Conservation (phyloP, 2,888 invertebrate genomes). For the Diaperis boleti region DNA sequence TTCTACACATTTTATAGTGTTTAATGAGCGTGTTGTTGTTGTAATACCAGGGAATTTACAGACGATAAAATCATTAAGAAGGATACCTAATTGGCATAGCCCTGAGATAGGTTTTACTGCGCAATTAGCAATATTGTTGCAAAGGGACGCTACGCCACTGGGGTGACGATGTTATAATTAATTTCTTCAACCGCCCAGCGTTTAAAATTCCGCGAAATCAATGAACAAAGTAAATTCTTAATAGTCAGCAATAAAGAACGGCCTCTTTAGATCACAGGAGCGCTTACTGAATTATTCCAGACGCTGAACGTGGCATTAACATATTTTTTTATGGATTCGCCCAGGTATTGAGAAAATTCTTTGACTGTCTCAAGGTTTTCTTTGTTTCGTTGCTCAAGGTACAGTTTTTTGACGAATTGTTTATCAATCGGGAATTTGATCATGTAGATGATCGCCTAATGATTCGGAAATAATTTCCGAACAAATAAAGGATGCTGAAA, state of each 20-base stretch:
- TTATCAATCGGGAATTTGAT: slow-evolving; percentile 54
- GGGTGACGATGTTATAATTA: slow-evolving; percentile 1
- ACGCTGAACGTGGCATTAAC: slow-evolving; percentile 55
- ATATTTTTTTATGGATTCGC: slow-evolving; percentile 56
- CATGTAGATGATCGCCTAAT: slow-evolving; percentile 50
- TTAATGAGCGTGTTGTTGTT: not conserved
- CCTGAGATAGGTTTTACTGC: too few species aligned
- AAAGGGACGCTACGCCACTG: slow-evolving; percentile 5
- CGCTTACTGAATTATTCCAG: slow-evolving; percentile 54
- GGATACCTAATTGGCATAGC: too few species aligned
- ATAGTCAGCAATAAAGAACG: slow-evolving; percentile 37
- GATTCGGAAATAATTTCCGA: slow-evolving; percentile 49
- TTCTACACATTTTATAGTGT: not conserved
- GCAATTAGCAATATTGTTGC: too few species aligned
- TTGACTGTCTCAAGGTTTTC: slow-evolving; percentile 55
- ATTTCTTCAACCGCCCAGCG: slow-evolving; percentile 4
- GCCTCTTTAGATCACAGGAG: slow-evolving; percentile 40
- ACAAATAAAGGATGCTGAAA: slow-evolving; percentile 46
- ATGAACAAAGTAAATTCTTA: slow-evolving; percentile 40
- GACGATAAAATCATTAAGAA: not conserved
- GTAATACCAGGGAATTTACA: not conserved
- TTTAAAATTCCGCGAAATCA: slow-evolving; percentile 38
- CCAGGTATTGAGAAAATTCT: slow-evolving; percentile 54
- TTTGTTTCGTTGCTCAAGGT: slow-evolving; percentile 50
- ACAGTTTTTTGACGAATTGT: slow-evolving; percentile 53